Percentiles rank a stretch among this genome's conserved stretches.
These are phyloP conservation scores for Nerophis ophidion DNA, from an alignment of 2,113 vertebrate species.

Conservation along the genomic window DNA sequence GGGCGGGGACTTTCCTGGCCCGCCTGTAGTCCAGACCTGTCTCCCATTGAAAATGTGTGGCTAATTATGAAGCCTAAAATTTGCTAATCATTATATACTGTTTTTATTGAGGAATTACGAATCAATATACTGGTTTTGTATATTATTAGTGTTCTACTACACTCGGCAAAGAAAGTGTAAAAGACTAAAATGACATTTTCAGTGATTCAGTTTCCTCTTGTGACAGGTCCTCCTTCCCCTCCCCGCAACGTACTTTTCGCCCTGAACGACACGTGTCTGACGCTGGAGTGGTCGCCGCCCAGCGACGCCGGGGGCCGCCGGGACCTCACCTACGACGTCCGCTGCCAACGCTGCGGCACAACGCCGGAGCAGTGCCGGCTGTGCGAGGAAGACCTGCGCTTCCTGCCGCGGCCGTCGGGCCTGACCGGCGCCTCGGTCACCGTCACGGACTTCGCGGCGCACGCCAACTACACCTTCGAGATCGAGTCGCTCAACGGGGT, in stretches of 20 bases:
- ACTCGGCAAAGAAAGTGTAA: not conserved
- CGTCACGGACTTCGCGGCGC: conserved; percentile 83
- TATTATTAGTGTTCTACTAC: too few species aligned
- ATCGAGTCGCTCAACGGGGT: conserved; percentile 90
- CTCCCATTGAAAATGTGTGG: too few species aligned
- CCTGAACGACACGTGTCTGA: conserved; percentile 88
- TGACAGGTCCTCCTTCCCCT: conserved; percentile 79
- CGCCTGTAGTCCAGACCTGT: too few species aligned
- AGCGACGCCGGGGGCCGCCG: conserved; percentile 86
- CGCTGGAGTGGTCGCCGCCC: conserved; percentile 92
- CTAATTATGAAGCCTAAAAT: too few species aligned
- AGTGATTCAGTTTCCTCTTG: conserved; percentile 1
- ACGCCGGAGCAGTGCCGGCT: conserved; percentile 77
- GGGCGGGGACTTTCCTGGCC: too few species aligned
- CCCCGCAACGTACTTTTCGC: conserved; percentile 82
- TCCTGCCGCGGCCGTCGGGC: conserved; percentile 81
- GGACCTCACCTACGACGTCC: conserved; percentile 88
- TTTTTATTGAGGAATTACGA: too few species aligned
- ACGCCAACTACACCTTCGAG: conserved; percentile 95
- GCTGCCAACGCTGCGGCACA: conserved; percentile 84
- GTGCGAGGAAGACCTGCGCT: conserved; percentile 87
- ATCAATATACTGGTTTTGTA: too few species aligned
- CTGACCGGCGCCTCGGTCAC: conserved; percentile 83
- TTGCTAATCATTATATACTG: too few species aligned
- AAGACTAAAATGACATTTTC: not conserved